Conservation (phyloP, 2,113 vertebrate species). For the Aptenodytes forsteri region DNA sequence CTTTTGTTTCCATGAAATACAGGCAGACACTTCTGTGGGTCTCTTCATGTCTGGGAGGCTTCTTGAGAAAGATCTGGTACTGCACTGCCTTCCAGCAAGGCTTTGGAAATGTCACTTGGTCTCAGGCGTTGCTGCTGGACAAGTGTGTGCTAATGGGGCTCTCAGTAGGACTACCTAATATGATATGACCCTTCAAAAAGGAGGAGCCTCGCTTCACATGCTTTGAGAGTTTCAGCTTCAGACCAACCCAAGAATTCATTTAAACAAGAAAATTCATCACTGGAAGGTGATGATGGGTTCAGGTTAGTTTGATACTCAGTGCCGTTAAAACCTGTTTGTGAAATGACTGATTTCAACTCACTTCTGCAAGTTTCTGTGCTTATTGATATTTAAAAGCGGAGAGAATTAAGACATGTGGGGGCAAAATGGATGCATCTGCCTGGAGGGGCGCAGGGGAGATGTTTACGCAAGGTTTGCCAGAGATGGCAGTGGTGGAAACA, state of each 20-base stretch:
- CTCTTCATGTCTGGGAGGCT: background rate
- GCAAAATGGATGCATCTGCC: background rate
- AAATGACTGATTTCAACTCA: background rate
- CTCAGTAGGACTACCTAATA: background rate
- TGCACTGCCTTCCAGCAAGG: background rate
- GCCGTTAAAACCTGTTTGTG: background rate
- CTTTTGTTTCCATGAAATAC: background rate
- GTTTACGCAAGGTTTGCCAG: background rate
- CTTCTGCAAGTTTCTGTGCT: background rate
- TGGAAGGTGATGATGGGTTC: background rate
- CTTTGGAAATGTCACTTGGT: background rate
- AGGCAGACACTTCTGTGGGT: background rate
- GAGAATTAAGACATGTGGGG: rapidly evolving
- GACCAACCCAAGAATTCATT: background rate
- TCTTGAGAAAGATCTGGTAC: background rate
- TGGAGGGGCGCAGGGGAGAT: background rate
- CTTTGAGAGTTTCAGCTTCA: background rate
- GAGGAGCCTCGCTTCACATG: rapidly evolving
- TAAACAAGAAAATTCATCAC: background rate
- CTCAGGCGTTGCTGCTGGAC: background rate
- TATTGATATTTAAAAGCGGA: background rate
- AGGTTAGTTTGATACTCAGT: background rate
- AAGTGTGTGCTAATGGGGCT: background rate
- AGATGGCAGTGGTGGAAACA: background rate
- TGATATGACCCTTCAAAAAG: background rate